Conservation (phyloP, 2,888 invertebrate species). For the Allophyes oxyacanthae region DNA sequence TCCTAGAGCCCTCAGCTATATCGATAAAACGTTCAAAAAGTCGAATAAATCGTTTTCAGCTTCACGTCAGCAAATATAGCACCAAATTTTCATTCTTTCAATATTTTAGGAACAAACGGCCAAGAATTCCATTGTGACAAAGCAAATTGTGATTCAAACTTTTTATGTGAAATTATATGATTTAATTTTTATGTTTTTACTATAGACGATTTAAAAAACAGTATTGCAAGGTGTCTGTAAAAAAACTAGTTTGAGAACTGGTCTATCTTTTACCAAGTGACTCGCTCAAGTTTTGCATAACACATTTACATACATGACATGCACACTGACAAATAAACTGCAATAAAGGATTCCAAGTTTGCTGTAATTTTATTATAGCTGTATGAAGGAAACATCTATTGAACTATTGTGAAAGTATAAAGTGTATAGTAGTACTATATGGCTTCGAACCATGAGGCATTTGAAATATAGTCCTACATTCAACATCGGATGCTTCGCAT, state of each 20-base stretch:
- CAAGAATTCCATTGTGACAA: not conserved
- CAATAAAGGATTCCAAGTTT: slow-evolving; percentile 11
- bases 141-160: not conserved
- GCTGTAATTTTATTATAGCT: slow-evolving; percentile 5
- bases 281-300: slow-evolving; percentile 20
- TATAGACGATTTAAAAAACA: slow-evolving; percentile 16
- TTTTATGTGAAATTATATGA: slow-evolving; percentile 1
- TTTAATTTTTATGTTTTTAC: slow-evolving; percentile 2
- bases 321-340: slow-evolving; percentile 27
- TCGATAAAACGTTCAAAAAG: no score
- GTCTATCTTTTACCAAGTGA: slow-evolving; percentile 11
- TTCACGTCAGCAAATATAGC: not conserved
- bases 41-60: no score
- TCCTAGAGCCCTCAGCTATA: no score
- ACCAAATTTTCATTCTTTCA: not conserved
- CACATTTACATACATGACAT: no score
- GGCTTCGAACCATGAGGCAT: no score
- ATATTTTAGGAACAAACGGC: slow-evolving; percentile 1
- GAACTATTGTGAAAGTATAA: not conserved
- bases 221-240: slow-evolving; percentile 7
- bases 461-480: no score
- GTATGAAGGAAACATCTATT: no score
- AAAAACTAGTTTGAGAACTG: slow-evolving; percentile 29
- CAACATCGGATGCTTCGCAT: no score
- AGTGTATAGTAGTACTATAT: not conserved